These are phyloP conservation scores for Syngnathoides biaculeatus DNA, from an alignment of 2,113 vertebrate genomes.

Conservation along the genomic window DNA sequence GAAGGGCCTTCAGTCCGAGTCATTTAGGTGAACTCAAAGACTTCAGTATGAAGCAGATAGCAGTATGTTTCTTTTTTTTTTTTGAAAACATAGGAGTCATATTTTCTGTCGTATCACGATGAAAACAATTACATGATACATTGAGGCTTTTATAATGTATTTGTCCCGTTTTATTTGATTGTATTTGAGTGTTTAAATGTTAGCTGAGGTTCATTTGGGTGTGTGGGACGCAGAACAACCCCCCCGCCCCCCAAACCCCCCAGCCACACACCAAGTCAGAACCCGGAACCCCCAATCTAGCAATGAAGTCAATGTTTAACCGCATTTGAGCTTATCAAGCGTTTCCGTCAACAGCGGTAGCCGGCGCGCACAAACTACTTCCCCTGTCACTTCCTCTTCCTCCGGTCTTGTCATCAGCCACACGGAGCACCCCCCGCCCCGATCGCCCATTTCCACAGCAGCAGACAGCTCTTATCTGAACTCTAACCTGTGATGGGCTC, in stretches of 20 bases:
- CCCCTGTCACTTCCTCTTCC: conserved; percentile 55
- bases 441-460: neutral
- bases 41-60: too few species aligned
- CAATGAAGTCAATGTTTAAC: neutral
- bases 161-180: too few species aligned
- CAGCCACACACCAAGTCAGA: neutral
- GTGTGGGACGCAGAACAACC: too few species aligned
- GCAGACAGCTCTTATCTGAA: conserved; percentile 66
- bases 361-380: conserved; percentile 46
- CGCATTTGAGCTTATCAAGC: neutral
- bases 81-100: too few species aligned
- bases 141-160: too few species aligned
- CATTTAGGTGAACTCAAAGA: too few species aligned
- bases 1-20: neutral
- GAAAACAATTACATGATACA: too few species aligned
- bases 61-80: too few species aligned
- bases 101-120: too few species aligned
- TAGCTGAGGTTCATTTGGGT: neutral
- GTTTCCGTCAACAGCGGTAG: conserved; percentile 60
- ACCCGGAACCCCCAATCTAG: neutral
- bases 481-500: conserved; percentile 57
- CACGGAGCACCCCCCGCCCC: neutral
- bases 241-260: neutral
- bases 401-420: conserved; percentile 57
- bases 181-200: neutral